Conservation (phyloP, 1,140 invertebrate species). For the Eurosta solidaginis region DNA sequence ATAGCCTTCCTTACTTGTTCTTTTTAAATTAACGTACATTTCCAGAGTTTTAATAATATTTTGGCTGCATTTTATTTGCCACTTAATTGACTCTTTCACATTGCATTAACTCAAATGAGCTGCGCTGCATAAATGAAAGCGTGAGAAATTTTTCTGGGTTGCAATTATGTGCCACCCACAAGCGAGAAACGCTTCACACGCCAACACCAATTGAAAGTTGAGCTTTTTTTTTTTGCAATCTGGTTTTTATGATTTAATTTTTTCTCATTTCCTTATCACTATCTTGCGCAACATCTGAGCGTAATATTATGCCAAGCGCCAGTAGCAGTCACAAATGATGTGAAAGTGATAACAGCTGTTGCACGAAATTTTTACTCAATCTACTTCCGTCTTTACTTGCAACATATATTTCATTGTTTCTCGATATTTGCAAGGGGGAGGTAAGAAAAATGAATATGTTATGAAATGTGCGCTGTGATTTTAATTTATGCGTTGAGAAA, state of each 20-base stretch:
- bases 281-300: not conserved
- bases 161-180: not conserved
- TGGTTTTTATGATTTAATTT: not conserved
- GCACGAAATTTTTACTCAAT: constrained; percentile 1
- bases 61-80: not conserved
- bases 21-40: not conserved
- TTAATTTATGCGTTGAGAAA: not conserved
- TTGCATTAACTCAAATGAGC: not conserved
- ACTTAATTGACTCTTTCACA: constrained; percentile 26
- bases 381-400: not conserved
- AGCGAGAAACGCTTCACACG: not conserved
- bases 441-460: constrained; percentile 16
- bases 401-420: not conserved
- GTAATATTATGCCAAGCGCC: not conserved
- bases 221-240: too few species aligned
- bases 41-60: not conserved
- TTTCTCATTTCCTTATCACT: not conserved
- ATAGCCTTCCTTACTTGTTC: too few species aligned
- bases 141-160: not conserved
- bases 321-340: not conserved
- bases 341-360: constrained; percentile 28
- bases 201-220: not conserved
- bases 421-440: not conserved
- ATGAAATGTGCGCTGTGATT: constrained; percentile 18
- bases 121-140: not conserved